These are phyloP conservation scores for Aelia acuminata DNA, from an alignment of 2,888 invertebrate species.

Conservation along the genomic window DNA sequence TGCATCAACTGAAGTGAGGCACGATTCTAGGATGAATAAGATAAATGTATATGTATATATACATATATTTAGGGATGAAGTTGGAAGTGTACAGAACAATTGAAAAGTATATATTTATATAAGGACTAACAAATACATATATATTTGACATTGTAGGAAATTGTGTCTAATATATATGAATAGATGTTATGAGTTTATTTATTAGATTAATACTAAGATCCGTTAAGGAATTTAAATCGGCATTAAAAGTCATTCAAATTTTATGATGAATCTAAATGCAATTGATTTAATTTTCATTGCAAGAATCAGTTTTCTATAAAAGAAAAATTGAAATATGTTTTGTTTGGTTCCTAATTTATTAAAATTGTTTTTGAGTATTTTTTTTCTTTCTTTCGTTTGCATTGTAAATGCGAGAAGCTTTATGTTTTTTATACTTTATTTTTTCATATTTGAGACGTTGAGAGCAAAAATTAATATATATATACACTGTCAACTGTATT, in stretches of 20 bases:
- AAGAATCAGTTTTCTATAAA: not conserved
- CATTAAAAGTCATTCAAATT: slow-evolving; percentile 25
- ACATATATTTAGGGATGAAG: slow-evolving; percentile 52
- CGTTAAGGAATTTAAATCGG: not conserved
- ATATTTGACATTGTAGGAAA: slow-evolving; percentile 47
- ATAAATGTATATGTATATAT: slow-evolving; percentile 53
- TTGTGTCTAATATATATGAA: slow-evolving; percentile 47
- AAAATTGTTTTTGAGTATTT: not conserved
- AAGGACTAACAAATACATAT: slow-evolving; percentile 57
- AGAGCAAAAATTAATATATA: not conserved
- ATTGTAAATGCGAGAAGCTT: not conserved
- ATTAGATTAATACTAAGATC: slow-evolving; percentile 16
- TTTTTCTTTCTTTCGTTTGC: not conserved
- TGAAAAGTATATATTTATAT: slow-evolving; percentile 57
- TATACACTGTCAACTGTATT: slow-evolving; percentile 32
- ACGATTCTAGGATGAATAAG: slow-evolving; percentile 37
- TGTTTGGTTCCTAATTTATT: slow-evolving; percentile 24
- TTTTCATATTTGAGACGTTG: not conserved
- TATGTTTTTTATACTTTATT: not conserved
- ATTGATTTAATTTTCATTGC: not conserved
- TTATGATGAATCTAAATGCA: not conserved
- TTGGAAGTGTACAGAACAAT: slow-evolving; percentile 55
- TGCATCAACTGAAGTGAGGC: slow-evolving; percentile 40
- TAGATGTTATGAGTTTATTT: slow-evolving; percentile 39
- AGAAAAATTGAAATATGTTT: not conserved